Evolutionary conservation across 2,797 vertebrate species (phyloP).

Genomic region (Iguana delicatissima): DNA sequence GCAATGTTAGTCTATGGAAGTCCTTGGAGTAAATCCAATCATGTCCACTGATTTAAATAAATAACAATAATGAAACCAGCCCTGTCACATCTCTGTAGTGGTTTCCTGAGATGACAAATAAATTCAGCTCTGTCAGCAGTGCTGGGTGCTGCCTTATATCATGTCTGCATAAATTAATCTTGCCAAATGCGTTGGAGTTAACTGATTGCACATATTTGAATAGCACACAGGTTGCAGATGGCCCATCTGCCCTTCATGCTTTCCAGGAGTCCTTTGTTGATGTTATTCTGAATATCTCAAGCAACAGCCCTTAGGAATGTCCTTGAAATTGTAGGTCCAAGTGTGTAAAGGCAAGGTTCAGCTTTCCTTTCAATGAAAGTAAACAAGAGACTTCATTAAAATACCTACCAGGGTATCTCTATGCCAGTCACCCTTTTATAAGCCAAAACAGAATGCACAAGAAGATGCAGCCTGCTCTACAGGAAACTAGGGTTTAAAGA

Average conservation of each 20-base stretch:
- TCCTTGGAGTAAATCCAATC: slow-evolving; percentile 46
- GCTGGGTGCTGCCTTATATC: slow-evolving; percentile 42
- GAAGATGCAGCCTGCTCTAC: neutral
- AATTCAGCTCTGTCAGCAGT: slow-evolving; percentile 37
- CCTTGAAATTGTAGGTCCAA: neutral
- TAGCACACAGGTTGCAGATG: slow-evolving; percentile 37
- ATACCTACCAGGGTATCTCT: slow-evolving; percentile 10
- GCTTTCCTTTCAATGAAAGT: neutral
- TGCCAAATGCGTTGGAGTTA: slow-evolving; percentile 45
- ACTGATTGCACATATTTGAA: slow-evolving; percentile 40
- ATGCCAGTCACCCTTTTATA: neutral
- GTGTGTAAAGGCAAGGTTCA: neutral
- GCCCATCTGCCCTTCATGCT: slow-evolving; percentile 29
- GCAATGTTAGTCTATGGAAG: slow-evolving; percentile 17
- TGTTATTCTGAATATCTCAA: slow-evolving; percentile 17
- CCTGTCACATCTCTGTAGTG: neutral
- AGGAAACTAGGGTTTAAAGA: slow-evolving; percentile 44
- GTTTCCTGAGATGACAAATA: slow-evolving; percentile 49
- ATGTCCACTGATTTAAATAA: slow-evolving; percentile 61
- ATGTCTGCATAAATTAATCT: slow-evolving; percentile 43
- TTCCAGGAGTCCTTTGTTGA: slow-evolving; percentile 45
- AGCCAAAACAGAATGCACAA: neutral
- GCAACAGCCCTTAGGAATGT: neutral
- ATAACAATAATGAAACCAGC: neutral
- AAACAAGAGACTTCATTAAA: slow-evolving; percentile 24